phyloP scores from a whole-genome alignment of 35 echinoderm and acorn worm genomes.

The Ptychodera flava region DNA sequence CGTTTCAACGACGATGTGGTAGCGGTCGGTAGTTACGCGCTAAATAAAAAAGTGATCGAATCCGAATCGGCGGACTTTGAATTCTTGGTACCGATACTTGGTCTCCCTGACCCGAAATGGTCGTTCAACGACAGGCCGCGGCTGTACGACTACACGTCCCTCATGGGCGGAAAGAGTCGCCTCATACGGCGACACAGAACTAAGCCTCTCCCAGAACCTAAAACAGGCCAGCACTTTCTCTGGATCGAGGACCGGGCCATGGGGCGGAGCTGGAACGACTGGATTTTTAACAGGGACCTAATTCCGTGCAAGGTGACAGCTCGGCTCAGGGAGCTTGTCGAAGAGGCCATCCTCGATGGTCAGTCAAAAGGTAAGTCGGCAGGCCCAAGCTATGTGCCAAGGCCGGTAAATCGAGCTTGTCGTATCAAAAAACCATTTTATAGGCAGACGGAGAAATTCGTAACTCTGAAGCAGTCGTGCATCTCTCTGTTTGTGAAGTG shows the following conservation, averaged over 20 bases:
- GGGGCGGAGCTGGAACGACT: neutral
- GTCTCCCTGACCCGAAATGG: neutral
- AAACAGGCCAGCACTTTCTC: neutral
- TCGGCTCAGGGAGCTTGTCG: neutral
- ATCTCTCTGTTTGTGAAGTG: too few relatives aligned
- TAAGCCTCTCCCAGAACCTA: neutral
- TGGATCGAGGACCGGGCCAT: neutral
- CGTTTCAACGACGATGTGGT: neutral
- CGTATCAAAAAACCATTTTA: too few relatives aligned
- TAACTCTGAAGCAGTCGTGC: too few relatives aligned
- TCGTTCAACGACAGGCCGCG: neutral
- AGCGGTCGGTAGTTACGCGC: neutral
- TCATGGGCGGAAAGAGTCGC: neutral
- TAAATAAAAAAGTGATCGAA: neutral
- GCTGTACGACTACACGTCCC: neutral
- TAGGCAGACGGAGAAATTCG: too few relatives aligned
- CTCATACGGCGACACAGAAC: neutral
- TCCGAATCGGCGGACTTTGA: neutral
- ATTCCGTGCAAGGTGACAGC: neutral
- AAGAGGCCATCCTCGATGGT: neutral
- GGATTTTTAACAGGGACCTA: neutral
- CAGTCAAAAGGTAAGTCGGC: neutral
- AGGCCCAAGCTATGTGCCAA: too few relatives aligned
- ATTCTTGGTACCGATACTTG: neutral
- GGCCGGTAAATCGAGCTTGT: too few relatives aligned